Evolutionary conservation across 2,888 invertebrate species (phyloP).

Genomic region (Athetis lepigone): DNA sequence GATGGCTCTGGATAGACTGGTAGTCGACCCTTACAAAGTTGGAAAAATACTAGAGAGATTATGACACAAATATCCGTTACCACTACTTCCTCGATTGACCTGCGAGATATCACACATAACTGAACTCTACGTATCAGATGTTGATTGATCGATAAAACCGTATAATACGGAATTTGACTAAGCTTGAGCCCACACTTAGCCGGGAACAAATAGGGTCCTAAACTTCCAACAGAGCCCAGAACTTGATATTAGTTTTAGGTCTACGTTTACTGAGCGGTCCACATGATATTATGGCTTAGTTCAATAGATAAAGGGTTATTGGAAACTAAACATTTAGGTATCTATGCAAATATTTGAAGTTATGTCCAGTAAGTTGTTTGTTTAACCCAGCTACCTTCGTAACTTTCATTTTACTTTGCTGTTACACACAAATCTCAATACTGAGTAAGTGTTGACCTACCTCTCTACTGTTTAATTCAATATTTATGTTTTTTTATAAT

Average conservation of each 20-base stretch:
- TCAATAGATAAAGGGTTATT: conserved; percentile 31
- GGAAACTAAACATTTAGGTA: conserved; percentile 2
- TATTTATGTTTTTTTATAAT: too few relatives aligned
- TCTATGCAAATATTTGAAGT: not conserved
- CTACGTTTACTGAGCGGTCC: conserved; percentile 20
- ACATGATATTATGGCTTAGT: conserved; percentile 27
- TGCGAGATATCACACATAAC: too few relatives aligned
- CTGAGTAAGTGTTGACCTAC: too few relatives aligned
- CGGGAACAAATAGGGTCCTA: conserved; percentile 22
- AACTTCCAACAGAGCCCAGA: conserved; percentile 33
- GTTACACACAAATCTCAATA: too few relatives aligned
- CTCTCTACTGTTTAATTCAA: too few relatives aligned
- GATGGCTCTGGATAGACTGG: too few relatives aligned
- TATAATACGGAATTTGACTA: conserved; percentile 22
- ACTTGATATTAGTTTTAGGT: conserved; percentile 47
- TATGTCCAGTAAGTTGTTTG: not conserved
- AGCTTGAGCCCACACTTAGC: conserved; percentile 15
- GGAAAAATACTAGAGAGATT: too few relatives aligned
- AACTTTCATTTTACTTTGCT: not conserved
- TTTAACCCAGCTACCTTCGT: not conserved
- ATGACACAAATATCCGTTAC: too few relatives aligned
- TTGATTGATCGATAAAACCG: conserved; percentile 20
- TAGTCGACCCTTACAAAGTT: too few relatives aligned
- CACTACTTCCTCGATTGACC: too few relatives aligned
- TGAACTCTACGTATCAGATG: not conserved